A percentile compares a stretch with the other conserved stretches of the same genome.
Evolutionary conservation across 2,113 vertebrate genomes (phyloP).

Genomic region (Chloroceryle aenea): DNA sequence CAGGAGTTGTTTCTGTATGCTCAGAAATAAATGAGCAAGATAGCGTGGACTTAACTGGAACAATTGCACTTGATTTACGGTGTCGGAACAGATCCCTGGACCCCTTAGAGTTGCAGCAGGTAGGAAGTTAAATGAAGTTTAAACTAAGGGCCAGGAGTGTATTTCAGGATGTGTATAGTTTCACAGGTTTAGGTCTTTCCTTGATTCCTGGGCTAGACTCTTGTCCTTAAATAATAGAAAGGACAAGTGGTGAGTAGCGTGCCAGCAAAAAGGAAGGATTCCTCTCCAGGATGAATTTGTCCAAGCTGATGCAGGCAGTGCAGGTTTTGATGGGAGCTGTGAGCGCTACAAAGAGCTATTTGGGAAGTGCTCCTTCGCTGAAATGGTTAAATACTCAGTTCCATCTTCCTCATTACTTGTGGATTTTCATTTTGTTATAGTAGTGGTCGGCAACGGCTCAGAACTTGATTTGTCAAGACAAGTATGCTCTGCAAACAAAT

Average conservation of each 20-base stretch:
- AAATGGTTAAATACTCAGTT: constrained; percentile 35
- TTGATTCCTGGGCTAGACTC: not conserved
- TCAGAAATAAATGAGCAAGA: not conserved
- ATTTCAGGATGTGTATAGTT: not conserved
- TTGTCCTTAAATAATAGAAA: not conserved
- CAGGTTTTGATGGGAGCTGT: not conserved
- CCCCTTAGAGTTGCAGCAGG: not conserved
- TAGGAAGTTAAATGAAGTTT: not conserved
- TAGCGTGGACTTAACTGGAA: not conserved
- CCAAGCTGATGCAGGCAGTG: not conserved
- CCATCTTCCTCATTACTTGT: constrained; percentile 40
- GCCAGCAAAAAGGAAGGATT: not conserved
- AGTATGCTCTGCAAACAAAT: constrained; percentile 70
- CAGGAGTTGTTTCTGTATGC: not conserved
- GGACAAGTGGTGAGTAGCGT: not conserved
- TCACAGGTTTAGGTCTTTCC: not conserved
- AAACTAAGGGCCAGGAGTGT: not conserved
- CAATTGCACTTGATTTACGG: not conserved
- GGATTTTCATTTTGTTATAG: constrained; percentile 49
- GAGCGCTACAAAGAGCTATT: not conserved
- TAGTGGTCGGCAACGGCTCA: constrained; percentile 23
- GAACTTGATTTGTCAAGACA: constrained; percentile 70
- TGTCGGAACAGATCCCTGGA: not conserved
- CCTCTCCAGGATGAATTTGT: not conserved
- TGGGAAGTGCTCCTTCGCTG: not conserved